phyloP scores from a whole-genome alignment of 2,113 vertebrate species.

The Silurus meridionalis region DNA sequence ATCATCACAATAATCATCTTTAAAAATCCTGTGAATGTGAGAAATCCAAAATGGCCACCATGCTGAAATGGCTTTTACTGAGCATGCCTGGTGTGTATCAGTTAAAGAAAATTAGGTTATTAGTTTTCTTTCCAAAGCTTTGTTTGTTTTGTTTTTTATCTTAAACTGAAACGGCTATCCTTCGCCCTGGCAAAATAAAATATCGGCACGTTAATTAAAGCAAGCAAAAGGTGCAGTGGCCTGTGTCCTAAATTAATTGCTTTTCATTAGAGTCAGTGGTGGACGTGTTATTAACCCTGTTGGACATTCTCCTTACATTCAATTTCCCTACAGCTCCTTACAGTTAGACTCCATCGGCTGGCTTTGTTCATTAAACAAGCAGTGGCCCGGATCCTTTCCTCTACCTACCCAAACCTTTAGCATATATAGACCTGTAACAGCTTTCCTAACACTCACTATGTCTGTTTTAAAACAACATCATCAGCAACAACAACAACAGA shows the following conservation, averaged over 20 bases:
- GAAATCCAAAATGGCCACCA: not conserved
- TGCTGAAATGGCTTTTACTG: not conserved
- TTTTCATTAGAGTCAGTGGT: conserved; percentile 77
- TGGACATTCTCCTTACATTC: conserved; percentile 79
- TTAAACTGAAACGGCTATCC: conserved; percentile 44
- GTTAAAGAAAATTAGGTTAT: not conserved
- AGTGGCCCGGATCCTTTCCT: conserved; percentile 75
- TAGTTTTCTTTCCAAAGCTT: not conserved
- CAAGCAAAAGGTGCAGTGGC: conserved; percentile 76
- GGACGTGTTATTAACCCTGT: conserved; percentile 79
- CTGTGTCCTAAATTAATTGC: conserved; percentile 84
- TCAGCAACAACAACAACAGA: conserved; percentile 61
- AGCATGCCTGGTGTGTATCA: conserved; percentile 12
- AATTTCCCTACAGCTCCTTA: conserved; percentile 74
- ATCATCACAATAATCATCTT: not conserved
- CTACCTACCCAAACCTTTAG: conserved; percentile 69
- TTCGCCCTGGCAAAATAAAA: conserved; percentile 70
- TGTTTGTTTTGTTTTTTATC: not conserved
- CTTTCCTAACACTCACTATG: conserved; percentile 53
- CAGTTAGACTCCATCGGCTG: conserved; percentile 61
- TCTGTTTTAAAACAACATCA: conserved; percentile 64
- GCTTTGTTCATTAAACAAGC: conserved; percentile 78
- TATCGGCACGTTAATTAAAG: conserved; percentile 77
- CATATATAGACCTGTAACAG: conserved; percentile 72
- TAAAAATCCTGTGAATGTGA: not conserved